Evolutionary conservation across 2,113 vertebrate species (phyloP).

Genomic region (Zingel zingel): DNA sequence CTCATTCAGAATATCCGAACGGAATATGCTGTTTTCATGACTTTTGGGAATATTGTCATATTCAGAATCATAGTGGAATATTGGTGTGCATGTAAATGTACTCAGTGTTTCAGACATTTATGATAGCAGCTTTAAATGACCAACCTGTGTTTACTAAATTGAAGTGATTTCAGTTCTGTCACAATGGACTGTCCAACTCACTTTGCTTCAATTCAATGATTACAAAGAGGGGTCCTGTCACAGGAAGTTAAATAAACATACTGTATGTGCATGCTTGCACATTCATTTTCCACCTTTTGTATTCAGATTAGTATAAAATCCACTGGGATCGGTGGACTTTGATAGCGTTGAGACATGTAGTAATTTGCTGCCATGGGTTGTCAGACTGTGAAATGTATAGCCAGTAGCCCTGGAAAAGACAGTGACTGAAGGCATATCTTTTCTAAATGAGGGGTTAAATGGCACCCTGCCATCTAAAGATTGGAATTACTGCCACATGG

Average conservation of each 20-base stretch:
- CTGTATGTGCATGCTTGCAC: conserved; percentile 51
- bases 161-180: conserved; percentile 44
- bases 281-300: conserved; percentile 49
- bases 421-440: conserved; percentile 74
- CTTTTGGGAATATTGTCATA: too few relatives aligned
- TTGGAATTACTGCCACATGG: conserved; percentile 79
- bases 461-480: conserved; percentile 77
- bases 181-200: conserved; percentile 61
- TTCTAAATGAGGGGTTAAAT: conserved; percentile 84
- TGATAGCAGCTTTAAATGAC: neutral
- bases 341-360: conserved; percentile 44
- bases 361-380: conserved; percentile 63
- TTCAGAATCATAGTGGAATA: too few relatives aligned
- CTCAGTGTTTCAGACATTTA: neutral
- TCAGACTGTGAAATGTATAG: conserved; percentile 65
- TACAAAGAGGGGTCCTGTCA: conserved; percentile 83
- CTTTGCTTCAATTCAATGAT: conserved; percentile 66
- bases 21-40: too few relatives aligned
- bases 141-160: neutral
- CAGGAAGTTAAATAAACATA: conserved; percentile 80
- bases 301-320: conserved; percentile 24
- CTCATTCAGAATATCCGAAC: too few relatives aligned
- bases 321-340: conserved; percentile 39
- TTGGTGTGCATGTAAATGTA: too few relatives aligned
- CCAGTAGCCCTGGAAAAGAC: conserved; percentile 68